Base-by-base conservation (phyloP, 1,140 invertebrate species). In the Drosophila melanica region DNA sequence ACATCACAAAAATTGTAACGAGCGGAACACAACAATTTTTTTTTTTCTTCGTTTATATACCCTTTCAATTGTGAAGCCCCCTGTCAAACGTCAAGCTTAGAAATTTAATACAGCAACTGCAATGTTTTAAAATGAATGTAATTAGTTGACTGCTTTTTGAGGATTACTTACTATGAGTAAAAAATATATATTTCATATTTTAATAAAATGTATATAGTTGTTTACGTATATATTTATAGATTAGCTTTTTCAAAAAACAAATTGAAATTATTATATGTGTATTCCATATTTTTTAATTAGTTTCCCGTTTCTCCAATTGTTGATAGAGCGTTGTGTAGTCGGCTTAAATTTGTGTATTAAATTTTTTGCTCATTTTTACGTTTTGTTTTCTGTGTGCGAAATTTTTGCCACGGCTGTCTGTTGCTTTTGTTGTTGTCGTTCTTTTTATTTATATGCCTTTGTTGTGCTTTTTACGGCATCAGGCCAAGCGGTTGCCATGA, bases 1-100 rank as follows among this genome's bases (percentile, higher is more conserved):
- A 89, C 84, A 87, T 89, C 79, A 87, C 76, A 69, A 87, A 87
- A 87, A 87, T 79, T 82, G 84, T 89, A 87, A 87, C 84, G 84
- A 84, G 84, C 76, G 53, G 64, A 51, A 58, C 48, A 71, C 77
- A 60, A 75, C 77, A 72, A 12, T 51, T 20, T 23, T 37, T 53
- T 45, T 48, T 60, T 48, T 50, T n/a, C n/a, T n/a, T 44, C 35
- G 45, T 62, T 10, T 18, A n/a, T 77, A 77, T 63, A 48, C 33
- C 45, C 33, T 58, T 33, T 10, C 16, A 16, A n/a, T 3, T n/a
- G 39, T 3, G 23, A 12, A 6, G n/a, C 18, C 16, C 8, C 9
- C 18, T 47, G 2, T 1, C 9, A 35, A 9, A 9, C 30, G 0
- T 8, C 9, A 9, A 8, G 8, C 2, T 35, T 35, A 35, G 8